A percentile compares a stretch with the other conserved stretches of the same genome.
Conservation (phyloP, 2,113 vertebrate species). For the Psittacara wagleri region DNA sequence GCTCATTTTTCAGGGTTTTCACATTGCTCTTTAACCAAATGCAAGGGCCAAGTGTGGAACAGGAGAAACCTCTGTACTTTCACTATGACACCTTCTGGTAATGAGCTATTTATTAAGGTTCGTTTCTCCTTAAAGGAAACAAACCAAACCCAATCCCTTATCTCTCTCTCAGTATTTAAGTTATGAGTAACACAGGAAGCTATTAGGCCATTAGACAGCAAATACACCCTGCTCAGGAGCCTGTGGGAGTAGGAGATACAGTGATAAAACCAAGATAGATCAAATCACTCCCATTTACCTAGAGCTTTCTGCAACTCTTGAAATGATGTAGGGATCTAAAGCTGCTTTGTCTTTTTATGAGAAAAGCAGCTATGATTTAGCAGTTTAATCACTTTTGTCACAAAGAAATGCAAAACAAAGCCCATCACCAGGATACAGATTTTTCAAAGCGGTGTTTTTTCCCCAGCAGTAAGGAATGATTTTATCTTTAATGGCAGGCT, state of each 20-base stretch:
- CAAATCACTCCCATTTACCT: constrained; percentile 59
- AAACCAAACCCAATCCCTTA: constrained; percentile 59
- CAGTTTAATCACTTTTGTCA: constrained; percentile 63
- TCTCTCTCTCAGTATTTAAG: constrained; percentile 48
- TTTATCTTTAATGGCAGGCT: background rate
- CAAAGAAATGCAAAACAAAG: constrained; percentile 60
- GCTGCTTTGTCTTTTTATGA: constrained; percentile 55
- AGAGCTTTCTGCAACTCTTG: constrained; percentile 43
- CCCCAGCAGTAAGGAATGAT: background rate
- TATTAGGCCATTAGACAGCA: constrained; percentile 67
- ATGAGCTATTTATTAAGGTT: constrained; percentile 63
- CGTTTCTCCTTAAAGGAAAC: constrained; percentile 64
- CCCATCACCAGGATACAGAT: background rate
- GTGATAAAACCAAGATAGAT: constrained; percentile 54
- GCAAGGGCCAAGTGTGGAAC: constrained; percentile 18
- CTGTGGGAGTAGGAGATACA: constrained; percentile 50
- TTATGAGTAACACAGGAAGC: constrained; percentile 68
- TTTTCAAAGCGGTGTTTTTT: background rate
- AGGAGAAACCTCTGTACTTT: constrained; percentile 60
- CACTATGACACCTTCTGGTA: constrained; percentile 61
- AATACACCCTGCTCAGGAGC: constrained; percentile 45
- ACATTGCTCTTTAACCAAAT: constrained; percentile 24
- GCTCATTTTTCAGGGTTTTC: constrained; percentile 46
- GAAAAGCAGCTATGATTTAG: constrained; percentile 63
- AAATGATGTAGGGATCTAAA: constrained; percentile 47